Evolutionary conservation across 2,888 invertebrate genomes (phyloP).

Genomic region (Microchrysa polita): DNA sequence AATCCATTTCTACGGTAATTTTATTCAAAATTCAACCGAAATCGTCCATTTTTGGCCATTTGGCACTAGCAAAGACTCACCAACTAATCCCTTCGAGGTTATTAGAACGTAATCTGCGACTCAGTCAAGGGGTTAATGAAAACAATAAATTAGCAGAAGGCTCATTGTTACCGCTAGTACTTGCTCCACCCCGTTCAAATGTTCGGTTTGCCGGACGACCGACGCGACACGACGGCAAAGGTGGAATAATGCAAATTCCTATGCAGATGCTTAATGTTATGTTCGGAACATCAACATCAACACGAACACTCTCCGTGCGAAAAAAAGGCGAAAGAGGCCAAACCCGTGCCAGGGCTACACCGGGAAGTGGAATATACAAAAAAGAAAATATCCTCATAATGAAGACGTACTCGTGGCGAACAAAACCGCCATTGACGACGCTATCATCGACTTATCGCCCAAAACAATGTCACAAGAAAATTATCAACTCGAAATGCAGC

Average conservation of each 20-base stretch:
- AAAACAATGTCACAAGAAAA: slow-evolving; percentile 31
- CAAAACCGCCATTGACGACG: slow-evolving; percentile 19
- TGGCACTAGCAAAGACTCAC: slow-evolving; percentile 9
- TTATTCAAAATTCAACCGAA: slow-evolving; percentile 36
- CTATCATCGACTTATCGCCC: slow-evolving; percentile 1
- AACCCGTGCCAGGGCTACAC: neutral
- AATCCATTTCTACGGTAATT: slow-evolving; percentile 32
- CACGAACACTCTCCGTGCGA: neutral
- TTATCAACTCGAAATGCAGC: slow-evolving; percentile 34
- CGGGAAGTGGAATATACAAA: slow-evolving; percentile 3
- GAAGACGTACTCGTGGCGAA: slow-evolving; percentile 22
- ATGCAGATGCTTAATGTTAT: slow-evolving; percentile 12
- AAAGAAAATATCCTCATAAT: slow-evolving; percentile 20
- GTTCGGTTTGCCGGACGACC: neutral
- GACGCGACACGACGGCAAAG: too few relatives aligned
- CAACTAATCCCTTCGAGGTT: slow-evolving; percentile 21
- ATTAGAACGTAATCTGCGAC: slow-evolving; percentile 37
- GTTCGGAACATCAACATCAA: neutral
- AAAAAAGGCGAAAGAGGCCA: neutral
- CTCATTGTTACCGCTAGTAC: slow-evolving; percentile 1
- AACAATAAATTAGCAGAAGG: slow-evolving; percentile 38
- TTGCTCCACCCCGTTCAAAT: neutral
- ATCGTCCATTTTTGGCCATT: slow-evolving; percentile 13
- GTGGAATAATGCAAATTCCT: slow-evolving; percentile 34
- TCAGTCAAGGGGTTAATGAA: slow-evolving; percentile 42